These are phyloP conservation scores for Carlito syrichta DNA, from an alignment of 2,113 vertebrate species.

Conservation along the genomic window DNA sequence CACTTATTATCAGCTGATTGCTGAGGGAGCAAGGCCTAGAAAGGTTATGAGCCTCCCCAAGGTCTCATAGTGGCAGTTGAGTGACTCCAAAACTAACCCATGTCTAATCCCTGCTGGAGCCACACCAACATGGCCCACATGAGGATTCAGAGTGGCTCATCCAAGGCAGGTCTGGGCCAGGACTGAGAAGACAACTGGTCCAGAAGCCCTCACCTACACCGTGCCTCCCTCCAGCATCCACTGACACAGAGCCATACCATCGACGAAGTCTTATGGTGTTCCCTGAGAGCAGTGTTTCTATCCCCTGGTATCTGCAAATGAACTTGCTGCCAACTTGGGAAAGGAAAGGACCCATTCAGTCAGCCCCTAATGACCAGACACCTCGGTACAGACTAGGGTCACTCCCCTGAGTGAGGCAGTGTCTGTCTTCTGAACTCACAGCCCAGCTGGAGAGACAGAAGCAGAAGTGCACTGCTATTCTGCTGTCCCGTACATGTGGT, in stretches of 20 bases:
- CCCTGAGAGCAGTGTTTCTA: not conserved
- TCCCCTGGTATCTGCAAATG: not conserved
- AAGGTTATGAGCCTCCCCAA: not conserved
- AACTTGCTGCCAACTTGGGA: not conserved
- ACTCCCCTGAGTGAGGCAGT: not conserved
- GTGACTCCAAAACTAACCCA: not conserved
- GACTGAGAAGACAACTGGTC: not conserved
- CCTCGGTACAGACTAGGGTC: not conserved
- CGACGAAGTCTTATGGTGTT: not conserved
- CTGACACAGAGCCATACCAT: not conserved
- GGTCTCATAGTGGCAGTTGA: not conserved
- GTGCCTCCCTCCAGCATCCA: not conserved
- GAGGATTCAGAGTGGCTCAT: not conserved
- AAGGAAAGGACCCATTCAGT: not conserved
- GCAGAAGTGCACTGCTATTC: not conserved
- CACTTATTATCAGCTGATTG: not conserved
- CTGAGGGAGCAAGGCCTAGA: not conserved
- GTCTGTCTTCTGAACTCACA: not conserved
- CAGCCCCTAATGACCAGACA: not conserved
- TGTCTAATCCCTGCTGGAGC: not conserved
- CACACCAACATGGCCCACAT: not conserved
- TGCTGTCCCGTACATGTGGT: not conserved
- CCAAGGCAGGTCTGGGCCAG: not conserved
- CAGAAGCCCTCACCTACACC: not conserved
- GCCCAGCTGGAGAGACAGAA: not conserved